phyloP scores from a whole-genome alignment of 2,888 invertebrate species.

The Leptogaster cylindrica region DNA sequence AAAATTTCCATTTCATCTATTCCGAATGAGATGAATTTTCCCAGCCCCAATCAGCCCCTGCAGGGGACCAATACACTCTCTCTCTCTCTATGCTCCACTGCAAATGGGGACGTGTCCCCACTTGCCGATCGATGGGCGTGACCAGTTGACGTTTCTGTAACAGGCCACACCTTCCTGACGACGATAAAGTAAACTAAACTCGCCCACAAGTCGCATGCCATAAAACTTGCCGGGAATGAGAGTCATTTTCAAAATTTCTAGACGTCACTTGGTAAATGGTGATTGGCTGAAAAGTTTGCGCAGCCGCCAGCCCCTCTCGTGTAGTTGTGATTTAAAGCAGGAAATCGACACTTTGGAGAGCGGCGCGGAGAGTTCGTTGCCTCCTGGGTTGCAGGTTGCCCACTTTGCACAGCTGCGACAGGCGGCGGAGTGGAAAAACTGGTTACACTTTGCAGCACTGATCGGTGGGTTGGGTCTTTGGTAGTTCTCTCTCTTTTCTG shows the following conservation, averaged over 20 bases:
- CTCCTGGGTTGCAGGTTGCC: constrained; percentile 23
- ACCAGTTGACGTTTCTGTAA: not conserved
- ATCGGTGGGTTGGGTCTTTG: constrained; percentile 18
- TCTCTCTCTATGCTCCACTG: too few species aligned
- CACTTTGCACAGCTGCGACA: constrained; percentile 25
- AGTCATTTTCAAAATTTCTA: constrained; percentile 8
- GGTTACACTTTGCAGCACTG: not conserved
- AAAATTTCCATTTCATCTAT: constrained; percentile 41
- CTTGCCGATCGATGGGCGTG: constrained; percentile 6
- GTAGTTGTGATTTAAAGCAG: constrained; percentile 5
- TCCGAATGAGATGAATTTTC: constrained; percentile 39
- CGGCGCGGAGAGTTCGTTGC: constrained; percentile 32
- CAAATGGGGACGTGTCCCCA: too few species aligned
- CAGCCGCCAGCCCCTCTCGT: constrained; percentile 22
- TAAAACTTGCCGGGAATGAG: not conserved
- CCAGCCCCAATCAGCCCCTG: too few species aligned
- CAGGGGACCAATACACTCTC: too few species aligned
- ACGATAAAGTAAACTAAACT: constrained; percentile 18
- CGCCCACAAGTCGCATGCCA: constrained; percentile 19
- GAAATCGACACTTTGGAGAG: constrained; percentile 2
- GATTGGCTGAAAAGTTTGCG: constrained; percentile 17
- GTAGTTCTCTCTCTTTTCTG: constrained; percentile 3
- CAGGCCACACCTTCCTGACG: not conserved
- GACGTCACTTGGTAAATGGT: not conserved
- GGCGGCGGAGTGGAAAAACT: constrained; percentile 31